Conservation (phyloP, 2,797 vertebrate species). For the Phrynocephalus vlangalii region DNA sequence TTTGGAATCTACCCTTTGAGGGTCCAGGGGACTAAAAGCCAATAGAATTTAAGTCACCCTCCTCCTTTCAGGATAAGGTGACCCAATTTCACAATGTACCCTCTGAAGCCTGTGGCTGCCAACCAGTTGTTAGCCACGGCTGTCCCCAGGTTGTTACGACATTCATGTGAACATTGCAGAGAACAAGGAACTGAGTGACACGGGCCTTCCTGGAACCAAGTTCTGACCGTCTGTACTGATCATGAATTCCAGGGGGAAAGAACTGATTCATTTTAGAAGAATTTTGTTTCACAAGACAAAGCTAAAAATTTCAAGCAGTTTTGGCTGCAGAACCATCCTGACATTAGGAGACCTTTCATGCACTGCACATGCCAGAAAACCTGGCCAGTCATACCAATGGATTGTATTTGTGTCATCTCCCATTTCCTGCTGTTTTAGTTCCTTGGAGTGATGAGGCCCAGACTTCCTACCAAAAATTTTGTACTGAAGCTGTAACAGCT, state of each 20-base stretch:
- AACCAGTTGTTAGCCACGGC: not conserved
- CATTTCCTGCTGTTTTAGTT: not conserved
- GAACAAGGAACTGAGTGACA: not conserved
- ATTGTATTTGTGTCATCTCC: constrained; percentile 1
- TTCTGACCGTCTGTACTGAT: not conserved
- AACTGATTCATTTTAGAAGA: not conserved
- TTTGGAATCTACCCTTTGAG: too few species aligned
- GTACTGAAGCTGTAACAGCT: not conserved
- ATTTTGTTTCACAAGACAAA: not conserved
- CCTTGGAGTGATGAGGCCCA: too few species aligned
- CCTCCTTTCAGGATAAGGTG: not conserved
- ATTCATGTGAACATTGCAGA: not conserved
- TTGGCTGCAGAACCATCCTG: not conserved
- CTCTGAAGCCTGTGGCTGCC: not conserved
- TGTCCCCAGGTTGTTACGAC: not conserved
- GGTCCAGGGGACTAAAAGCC: not conserved
- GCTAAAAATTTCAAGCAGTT: constrained; percentile 2
- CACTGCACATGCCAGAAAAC: not conserved
- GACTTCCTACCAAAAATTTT: not conserved
- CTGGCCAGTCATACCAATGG: not conserved
- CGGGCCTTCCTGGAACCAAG: not conserved
- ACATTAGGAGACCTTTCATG: not conserved
- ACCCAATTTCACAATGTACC: not conserved
- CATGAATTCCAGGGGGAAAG: not conserved
- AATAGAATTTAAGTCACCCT: not conserved